Percentiles rank a stretch among this genome's conserved stretches.
Conservation (phyloP, 2,113 vertebrate genomes). For the Clarias macrocephalus region DNA sequence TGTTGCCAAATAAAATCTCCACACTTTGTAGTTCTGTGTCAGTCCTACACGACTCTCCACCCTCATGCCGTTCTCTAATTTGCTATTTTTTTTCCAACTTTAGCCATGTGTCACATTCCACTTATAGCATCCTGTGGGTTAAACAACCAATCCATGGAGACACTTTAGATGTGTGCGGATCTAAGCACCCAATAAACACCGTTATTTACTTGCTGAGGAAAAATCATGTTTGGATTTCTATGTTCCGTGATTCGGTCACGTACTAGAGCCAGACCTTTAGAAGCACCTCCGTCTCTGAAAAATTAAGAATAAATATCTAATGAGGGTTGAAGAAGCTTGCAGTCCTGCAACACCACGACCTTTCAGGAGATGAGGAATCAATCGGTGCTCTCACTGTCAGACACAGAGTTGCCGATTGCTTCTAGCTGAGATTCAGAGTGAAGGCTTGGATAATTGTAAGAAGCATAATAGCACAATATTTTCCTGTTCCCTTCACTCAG, state of each 20-base stretch:
- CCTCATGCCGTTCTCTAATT: not conserved
- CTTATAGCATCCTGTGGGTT: not conserved
- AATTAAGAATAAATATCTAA: not conserved
- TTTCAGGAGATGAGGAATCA: conserved; percentile 26
- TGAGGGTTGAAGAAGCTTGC: not conserved
- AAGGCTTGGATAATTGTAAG: conserved; percentile 39
- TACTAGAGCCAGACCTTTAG: not conserved
- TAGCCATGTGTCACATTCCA: conserved; percentile 1
- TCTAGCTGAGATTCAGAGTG: conserved; percentile 25
- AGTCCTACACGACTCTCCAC: not conserved
- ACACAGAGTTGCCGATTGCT: conserved; percentile 33
- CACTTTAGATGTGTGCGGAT: not conserved
- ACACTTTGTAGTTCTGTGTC: not conserved
- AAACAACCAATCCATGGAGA: not conserved
- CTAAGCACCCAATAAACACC: too few species aligned
- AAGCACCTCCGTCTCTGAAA: not conserved
- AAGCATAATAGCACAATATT: conserved; percentile 41
- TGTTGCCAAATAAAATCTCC: not conserved
- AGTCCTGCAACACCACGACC: conserved; percentile 1
- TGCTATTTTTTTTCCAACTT: conserved; percentile 4
- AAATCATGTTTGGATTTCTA: not conserved
- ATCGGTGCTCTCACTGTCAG: conserved; percentile 37
- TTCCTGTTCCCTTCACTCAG: conserved; percentile 27
- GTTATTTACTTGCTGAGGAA: too few species aligned
- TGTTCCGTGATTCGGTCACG: not conserved